phyloP scores from a whole-genome alignment of 2,888 invertebrate species.

The Strigamia maritima region DNA sequence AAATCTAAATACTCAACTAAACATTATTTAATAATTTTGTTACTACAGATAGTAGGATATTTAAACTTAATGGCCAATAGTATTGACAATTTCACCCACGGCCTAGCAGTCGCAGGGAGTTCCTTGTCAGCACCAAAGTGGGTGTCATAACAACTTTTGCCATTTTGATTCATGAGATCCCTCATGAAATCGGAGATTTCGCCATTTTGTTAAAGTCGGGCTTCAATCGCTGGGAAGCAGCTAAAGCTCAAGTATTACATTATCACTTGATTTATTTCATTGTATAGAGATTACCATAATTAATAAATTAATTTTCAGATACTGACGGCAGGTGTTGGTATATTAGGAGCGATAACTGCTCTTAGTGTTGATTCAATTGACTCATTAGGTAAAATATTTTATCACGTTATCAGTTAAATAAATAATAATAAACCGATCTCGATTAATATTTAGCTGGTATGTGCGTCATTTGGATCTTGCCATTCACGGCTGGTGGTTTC shows the following conservation, averaged over 20 bases:
- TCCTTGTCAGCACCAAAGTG: slow-evolving; percentile 78
- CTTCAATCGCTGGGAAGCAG: slow-evolving; percentile 90
- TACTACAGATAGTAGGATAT: slow-evolving; percentile 74
- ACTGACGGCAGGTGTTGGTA: slow-evolving; percentile 82
- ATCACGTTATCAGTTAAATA: background rate
- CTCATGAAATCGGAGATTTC: slow-evolving; percentile 98
- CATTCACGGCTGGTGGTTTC: slow-evolving; percentile 97
- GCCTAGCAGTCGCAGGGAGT: slow-evolving; percentile 94
- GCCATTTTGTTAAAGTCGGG: slow-evolving; percentile 86
- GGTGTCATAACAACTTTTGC: slow-evolving; percentile 91
- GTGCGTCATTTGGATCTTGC: slow-evolving; percentile 88
- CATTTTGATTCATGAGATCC: slow-evolving; percentile 92
- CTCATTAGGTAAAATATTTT: slow-evolving; percentile 63
- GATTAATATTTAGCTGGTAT: slow-evolving; percentile 54
- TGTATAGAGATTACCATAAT: background rate
- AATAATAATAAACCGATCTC: background rate
- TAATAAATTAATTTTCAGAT: slow-evolving; percentile 52
- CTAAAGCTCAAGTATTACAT: slow-evolving; percentile 71
- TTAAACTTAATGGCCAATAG: slow-evolving; percentile 92
- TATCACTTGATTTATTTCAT: background rate
- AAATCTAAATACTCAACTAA: background rate
- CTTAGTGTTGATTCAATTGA: slow-evolving; percentile 67
- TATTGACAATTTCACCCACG: slow-evolving; percentile 98
- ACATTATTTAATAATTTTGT: background rate
- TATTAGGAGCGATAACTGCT: slow-evolving; percentile 83